phyloP scores from a whole-genome alignment of 2,113 vertebrate genomes.

The Anarrhichthys ocellatus region DNA sequence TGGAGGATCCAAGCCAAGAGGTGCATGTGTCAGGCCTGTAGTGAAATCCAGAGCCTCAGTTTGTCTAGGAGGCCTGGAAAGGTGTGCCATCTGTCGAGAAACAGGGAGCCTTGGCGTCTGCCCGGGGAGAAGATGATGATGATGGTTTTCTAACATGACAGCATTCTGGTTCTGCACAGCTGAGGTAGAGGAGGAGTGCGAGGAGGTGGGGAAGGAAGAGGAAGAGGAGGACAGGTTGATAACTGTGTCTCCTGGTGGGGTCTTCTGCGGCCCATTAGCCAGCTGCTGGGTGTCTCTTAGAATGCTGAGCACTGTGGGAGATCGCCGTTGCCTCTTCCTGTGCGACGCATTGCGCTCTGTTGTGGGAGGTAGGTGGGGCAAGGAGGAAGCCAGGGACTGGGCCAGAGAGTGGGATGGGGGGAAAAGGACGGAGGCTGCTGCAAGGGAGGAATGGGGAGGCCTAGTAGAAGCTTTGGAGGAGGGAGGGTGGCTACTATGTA shows the following conservation, averaged over 20 bases:
- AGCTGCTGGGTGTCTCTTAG: constrained; percentile 70
- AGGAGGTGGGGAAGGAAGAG: constrained; percentile 46
- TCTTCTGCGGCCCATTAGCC: constrained; percentile 62
- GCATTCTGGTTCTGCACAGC: constrained; percentile 67
- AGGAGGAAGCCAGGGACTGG: constrained; percentile 71
- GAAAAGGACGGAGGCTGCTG: constrained; percentile 74
- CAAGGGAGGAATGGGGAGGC: constrained; percentile 68
- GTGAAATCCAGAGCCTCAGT: constrained; percentile 76
- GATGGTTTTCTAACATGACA: constrained; percentile 64
- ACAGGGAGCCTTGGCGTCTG: constrained; percentile 52
- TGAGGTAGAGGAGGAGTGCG: constrained; percentile 79
- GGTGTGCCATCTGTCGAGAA: constrained; percentile 60
- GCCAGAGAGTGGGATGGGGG: constrained; percentile 74
- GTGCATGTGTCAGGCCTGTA: constrained; percentile 54
- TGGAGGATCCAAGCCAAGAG: constrained; percentile 75
- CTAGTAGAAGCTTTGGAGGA: constrained; percentile 68
- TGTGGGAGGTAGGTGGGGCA: constrained; percentile 71
- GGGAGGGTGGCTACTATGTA: constrained; percentile 84
- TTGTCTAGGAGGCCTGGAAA: constrained; percentile 61
- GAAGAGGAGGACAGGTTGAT: constrained; percentile 78
- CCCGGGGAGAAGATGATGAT: constrained; percentile 56
- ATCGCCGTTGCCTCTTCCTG: constrained; percentile 76
- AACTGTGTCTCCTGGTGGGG: constrained; percentile 64
- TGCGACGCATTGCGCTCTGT: constrained; percentile 67
- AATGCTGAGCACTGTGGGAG: constrained; percentile 75